Percentiles rank a stretch among this genome's conserved stretches.
Conservation (phyloP, 2,113 vertebrate genomes). For the Ahaetulla prasina region DNA sequence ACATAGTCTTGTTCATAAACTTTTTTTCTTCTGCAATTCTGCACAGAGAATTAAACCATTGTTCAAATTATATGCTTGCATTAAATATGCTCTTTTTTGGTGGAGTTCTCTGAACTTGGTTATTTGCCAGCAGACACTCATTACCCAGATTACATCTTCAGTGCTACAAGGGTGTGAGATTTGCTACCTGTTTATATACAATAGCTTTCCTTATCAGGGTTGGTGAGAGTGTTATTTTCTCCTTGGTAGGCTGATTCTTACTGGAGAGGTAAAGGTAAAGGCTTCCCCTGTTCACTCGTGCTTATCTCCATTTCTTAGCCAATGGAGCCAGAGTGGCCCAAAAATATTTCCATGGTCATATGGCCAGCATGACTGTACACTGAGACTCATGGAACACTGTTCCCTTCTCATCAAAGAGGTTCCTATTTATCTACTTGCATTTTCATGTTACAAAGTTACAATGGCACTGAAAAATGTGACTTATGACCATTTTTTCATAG, state of each 20-base stretch:
- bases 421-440: not conserved
- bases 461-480: too few species aligned
- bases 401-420: not conserved
- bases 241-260: not conserved
- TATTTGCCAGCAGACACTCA: not conserved
- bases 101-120: not conserved
- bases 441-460: not conserved
- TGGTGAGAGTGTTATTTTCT: not conserved
- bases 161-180: not conserved
- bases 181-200: not conserved
- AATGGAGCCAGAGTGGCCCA: not conserved
- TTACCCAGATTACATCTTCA: not conserved
- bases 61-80: not conserved
- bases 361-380: not conserved
- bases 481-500: too few species aligned
- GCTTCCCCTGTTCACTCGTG: not conserved
- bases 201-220: not conserved
- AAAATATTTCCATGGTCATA: not conserved
- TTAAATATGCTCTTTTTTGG: not conserved
- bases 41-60: not conserved
- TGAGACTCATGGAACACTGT: not conserved
- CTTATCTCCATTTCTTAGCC: not conserved
- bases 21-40: conserved; percentile 8
- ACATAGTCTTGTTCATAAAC: not conserved
- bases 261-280: not conserved